A percentile compares a stretch with the other conserved stretches of the same genome.
phyloP scores from a whole-genome alignment of 1,140 invertebrate species.

The Diuraphis noxia region DNA sequence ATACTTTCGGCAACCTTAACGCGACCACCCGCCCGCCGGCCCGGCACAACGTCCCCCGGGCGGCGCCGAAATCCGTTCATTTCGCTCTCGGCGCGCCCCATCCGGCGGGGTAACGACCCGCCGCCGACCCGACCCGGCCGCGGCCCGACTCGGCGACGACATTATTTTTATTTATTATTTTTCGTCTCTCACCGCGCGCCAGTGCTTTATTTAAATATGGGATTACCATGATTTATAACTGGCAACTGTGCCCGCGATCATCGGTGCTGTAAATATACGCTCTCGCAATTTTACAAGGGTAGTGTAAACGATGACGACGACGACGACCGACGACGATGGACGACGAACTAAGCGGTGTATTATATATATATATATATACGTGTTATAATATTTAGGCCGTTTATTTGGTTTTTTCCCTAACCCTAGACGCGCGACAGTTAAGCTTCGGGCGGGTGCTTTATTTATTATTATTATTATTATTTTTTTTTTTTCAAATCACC shows the following conservation, averaged over 20 bases:
- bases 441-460: not conserved
- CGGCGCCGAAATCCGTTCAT: slow-evolving; percentile 30
- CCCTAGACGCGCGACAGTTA: not conserved
- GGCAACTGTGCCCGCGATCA: slow-evolving; percentile 14
- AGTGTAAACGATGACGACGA: not conserved
- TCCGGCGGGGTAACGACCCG: not conserved
- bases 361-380: too few relatives aligned
- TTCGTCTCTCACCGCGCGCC: not conserved
- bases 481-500: not conserved
- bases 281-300: slow-evolving; percentile 9
- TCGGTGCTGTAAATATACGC: not conserved
- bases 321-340: not conserved
- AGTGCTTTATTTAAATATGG: slow-evolving; percentile 50
- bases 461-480: too few relatives aligned
- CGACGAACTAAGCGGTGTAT: too few relatives aligned
- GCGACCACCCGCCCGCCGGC: not conserved
- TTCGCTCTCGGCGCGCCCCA: not conserved
- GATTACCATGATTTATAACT: slow-evolving; percentile 52
- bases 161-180: slow-evolving; percentile 54
- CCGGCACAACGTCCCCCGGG: not conserved
- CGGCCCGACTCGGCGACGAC: not conserved
- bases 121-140: not conserved
- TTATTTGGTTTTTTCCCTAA: not conserved
- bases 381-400: not conserved
- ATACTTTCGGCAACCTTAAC: slow-evolving; percentile 49